These are phyloP conservation scores for Plemyria rubiginata DNA, from an alignment of 2,888 invertebrate species.

Conservation along the genomic window DNA sequence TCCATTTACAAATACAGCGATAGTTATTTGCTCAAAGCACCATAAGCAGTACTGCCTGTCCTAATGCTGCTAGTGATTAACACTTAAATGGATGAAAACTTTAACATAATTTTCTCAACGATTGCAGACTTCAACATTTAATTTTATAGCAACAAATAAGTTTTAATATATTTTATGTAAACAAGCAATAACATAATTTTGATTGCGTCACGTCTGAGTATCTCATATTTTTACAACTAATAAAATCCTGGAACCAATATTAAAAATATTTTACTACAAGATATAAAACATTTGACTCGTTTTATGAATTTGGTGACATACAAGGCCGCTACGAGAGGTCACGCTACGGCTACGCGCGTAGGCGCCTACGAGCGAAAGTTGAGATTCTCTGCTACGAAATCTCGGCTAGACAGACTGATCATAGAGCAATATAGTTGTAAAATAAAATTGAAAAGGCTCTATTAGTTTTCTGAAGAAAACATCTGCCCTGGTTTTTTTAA, in stretches of 20 bases:
- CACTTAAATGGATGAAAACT: too few species aligned
- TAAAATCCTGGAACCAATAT: neutral
- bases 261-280: neutral
- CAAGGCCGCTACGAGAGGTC: slow-evolving; percentile 63
- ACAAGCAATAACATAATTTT: neutral
- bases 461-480: too few species aligned
- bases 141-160: too few species aligned
- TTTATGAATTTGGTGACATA: slow-evolving; percentile 15
- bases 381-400: slow-evolving; percentile 63
- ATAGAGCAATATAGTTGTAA: neutral
- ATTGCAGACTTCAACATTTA: too few species aligned
- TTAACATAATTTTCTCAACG: too few species aligned
- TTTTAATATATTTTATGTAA: too few species aligned
- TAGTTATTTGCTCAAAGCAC: neutral
- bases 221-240: neutral
- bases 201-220: neutral
- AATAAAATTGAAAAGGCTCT: too few species aligned
- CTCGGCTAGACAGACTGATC: slow-evolving; percentile 33
- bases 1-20: neutral
- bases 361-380: slow-evolving; percentile 65
- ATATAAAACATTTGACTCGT: neutral
- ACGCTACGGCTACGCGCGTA: slow-evolving; percentile 72
- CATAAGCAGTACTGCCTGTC: too few species aligned
- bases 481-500: too few species aligned
- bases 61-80: too few species aligned